A percentile compares a stretch with the other conserved stretches of the same genome.
phyloP scores from a whole-genome alignment of 1,140 invertebrate genomes.

The Caenorhabditis tropicalis region DNA sequence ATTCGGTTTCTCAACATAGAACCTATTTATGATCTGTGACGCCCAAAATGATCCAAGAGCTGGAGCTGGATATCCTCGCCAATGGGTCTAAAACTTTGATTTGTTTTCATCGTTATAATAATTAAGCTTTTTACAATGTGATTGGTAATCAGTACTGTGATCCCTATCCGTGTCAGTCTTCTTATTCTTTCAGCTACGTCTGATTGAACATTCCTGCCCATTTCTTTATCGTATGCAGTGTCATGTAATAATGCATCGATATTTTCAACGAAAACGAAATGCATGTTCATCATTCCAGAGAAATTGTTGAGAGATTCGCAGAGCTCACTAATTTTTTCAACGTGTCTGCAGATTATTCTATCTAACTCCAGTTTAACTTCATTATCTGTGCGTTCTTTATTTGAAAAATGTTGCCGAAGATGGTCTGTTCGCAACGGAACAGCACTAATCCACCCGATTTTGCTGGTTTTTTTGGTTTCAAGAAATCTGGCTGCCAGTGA shows the following conservation, averaged over 20 bases:
- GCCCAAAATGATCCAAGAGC: neutral
- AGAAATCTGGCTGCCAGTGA: slow-evolving; percentile 8
- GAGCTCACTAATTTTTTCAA: neutral
- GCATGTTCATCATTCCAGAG: neutral
- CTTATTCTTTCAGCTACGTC: neutral
- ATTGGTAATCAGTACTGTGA: slow-evolving; percentile 34
- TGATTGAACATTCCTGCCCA: neutral
- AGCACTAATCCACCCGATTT: slow-evolving; percentile 6
- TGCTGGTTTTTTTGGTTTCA: neutral
- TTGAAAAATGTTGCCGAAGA: neutral
- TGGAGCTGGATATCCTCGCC: slow-evolving; percentile 8
- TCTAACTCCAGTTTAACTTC: neutral
- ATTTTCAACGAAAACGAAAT: slow-evolving; percentile 23
- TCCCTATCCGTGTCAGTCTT: neutral
- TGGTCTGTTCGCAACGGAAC: neutral
- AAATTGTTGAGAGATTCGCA: neutral
- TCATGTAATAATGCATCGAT: slow-evolving; percentile 16
- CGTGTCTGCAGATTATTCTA: neutral
- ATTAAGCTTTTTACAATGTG: neutral
- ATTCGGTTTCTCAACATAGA: neutral
- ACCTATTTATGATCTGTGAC: neutral
- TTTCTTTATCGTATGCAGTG: neutral
- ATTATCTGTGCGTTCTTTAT: neutral
- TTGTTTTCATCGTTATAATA: too few relatives aligned
- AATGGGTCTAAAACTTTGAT: neutral